Base-by-base conservation (phyloP, 1,140 invertebrate species). In the Camponotus vicinus region DNA sequence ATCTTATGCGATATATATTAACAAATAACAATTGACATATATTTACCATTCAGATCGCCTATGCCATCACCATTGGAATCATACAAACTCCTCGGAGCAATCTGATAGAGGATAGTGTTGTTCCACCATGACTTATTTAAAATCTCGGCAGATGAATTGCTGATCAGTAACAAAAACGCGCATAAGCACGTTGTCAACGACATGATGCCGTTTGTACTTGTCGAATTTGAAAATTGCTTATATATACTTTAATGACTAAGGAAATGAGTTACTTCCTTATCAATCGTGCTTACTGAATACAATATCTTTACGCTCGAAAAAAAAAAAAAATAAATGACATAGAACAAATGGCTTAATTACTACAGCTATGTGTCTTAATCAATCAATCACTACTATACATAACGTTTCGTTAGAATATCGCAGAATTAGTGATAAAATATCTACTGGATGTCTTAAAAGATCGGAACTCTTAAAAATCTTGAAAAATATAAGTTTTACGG, bases 51-150 rank as follows among this genome's bases (percentile, higher is more conserved):
- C 7, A 98, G 90, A 94, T 98, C 97, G 0, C 98, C 97, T 66
- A 97, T 95, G 5, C 98, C 98, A 95, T 98, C 97, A 6, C 96
- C 96, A 92, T 97, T 95, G 61, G 96, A 96, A 92, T 98, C 98
- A 88, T 95, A 96, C 92, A 98, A 98, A 49, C 97, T 98, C 66
- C 97, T 94, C 0, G 97, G 97, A 92, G 98, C 97, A 67, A 98
- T 96, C 93, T 98, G 97, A 93, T 98, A 98, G 21, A 21, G 21
- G 21, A 96, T 95, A 0, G 96, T 96, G 21, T 96, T n/a, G n/a
- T 97, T 96, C 97, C 97, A 98, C 97, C 97, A 98, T 86, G 95
- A 95, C 66, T 87, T 86, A 27, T 94, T 88, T 94, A 91, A 64
- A 67, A 94, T 93, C 69, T 89, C 88, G 7, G 89, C 91, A 49